Evolutionary conservation across 1,140 invertebrate genomes (phyloP).

Genomic region (Lasioglossum albipes): DNA sequence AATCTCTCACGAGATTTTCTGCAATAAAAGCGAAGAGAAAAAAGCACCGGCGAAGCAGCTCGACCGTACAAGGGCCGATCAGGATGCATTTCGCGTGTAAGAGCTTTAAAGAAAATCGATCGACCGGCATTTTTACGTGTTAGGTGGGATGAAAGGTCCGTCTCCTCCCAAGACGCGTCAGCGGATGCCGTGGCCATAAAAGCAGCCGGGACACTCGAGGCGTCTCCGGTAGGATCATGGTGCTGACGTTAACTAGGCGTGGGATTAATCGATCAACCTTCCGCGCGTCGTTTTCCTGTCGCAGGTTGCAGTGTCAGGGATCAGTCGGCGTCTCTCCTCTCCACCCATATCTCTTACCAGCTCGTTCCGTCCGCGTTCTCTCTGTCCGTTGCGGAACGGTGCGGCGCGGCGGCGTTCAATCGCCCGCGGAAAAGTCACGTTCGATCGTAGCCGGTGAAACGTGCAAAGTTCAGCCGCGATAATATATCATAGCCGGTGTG

Average conservation of each 20-base stretch:
- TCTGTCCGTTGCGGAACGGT: background rate
- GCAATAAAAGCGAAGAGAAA: too few species aligned
- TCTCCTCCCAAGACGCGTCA: slow-evolving; percentile 11
- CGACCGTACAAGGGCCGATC: background rate
- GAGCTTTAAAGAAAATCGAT: background rate
- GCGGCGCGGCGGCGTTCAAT: slow-evolving; percentile 14
- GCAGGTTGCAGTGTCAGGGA: background rate
- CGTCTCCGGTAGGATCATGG: slow-evolving; percentile 26
- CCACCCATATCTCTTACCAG: background rate
- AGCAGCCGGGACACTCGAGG: slow-evolving; percentile 22
- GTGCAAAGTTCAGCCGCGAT: slow-evolving; percentile 61
- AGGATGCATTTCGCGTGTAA: background rate
- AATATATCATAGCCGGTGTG: slow-evolving; percentile 51
- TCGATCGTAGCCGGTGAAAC: slow-evolving; percentile 59
- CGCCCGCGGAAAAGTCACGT: slow-evolving; percentile 61
- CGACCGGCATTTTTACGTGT: slow-evolving; percentile 11
- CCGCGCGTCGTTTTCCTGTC: background rate
- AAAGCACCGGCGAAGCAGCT: too few species aligned
- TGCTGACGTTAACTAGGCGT: slow-evolving; percentile 30
- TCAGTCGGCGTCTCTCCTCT: background rate
- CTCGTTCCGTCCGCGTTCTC: too few species aligned
- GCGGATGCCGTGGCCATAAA: slow-evolving; percentile 29
- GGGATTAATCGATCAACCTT: slow-evolving; percentile 44
- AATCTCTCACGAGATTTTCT: too few species aligned
- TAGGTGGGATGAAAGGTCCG: background rate